phyloP scores from a whole-genome alignment of 2,888 invertebrate species.

The Ochropleura plecta region DNA sequence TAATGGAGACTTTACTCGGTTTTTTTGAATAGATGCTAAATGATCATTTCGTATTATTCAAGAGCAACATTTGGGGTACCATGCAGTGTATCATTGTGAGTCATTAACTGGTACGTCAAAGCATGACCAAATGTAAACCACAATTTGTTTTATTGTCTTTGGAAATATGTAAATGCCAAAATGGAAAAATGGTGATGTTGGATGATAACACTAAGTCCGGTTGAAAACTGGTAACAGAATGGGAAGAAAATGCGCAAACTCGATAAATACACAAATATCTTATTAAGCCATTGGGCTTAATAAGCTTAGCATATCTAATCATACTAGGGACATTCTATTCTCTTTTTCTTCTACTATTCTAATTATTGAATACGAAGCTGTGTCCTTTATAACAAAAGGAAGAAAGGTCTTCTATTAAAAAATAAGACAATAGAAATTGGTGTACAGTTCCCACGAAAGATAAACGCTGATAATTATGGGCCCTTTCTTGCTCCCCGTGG shows the following conservation, averaged over 20 bases:
- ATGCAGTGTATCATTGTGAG: slow-evolving; percentile 30
- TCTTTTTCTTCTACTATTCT: background rate
- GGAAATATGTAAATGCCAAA: slow-evolving; percentile 23
- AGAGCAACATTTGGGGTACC: slow-evolving; percentile 7
- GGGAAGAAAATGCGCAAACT: background rate
- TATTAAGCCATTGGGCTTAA: too few relatives aligned
- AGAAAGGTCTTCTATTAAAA: background rate
- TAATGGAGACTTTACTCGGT: slow-evolving; percentile 29
- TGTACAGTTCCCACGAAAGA: slow-evolving; percentile 44
- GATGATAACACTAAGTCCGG: slow-evolving; percentile 34
- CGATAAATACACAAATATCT: slow-evolving; percentile 8
- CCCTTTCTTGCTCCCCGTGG: slow-evolving; percentile 65
- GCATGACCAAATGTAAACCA: slow-evolving; percentile 13
- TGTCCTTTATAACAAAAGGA: background rate
- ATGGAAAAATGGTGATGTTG: background rate
- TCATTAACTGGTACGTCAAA: slow-evolving; percentile 28
- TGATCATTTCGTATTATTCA: slow-evolving; percentile 32
- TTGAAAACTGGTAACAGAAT: slow-evolving; percentile 17
- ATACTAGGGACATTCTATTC: too few relatives aligned
- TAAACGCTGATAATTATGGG: slow-evolving; percentile 45
- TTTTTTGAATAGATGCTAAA: slow-evolving; percentile 42
- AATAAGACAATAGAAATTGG: slow-evolving; percentile 37
- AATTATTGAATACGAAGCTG: slow-evolving; percentile 29
- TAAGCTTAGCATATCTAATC: too few relatives aligned
- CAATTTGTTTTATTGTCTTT: slow-evolving; percentile 20